Base-by-base conservation (phyloP, 2,797 vertebrate genomes). In the Gadopsis bispinosus region DNA sequence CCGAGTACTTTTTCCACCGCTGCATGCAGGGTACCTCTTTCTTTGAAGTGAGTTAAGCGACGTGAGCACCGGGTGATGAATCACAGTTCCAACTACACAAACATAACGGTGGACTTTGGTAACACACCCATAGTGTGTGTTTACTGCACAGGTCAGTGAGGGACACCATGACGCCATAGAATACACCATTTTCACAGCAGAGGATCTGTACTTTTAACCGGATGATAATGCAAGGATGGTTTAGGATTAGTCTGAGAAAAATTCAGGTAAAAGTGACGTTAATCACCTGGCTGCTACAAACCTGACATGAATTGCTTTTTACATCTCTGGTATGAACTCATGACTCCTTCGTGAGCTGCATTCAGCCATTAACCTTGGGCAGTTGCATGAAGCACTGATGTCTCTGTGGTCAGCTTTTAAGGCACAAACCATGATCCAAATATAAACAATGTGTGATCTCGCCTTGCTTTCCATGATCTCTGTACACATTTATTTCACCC, bases 201-300 rank as follows among this genome's bases (percentile, higher is more conserved):
- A 26, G 19, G n/a, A 19, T 60, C 5, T 0, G 33, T 14, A 22
- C 14, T 17, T 37, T 67, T 12, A 60, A 11, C 45, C 22, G 55
- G 22, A 3, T 14, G 33, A 31, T n/a, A 31, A 5, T 19, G 31
- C 37, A 37, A 29, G 26, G 22, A 50, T 19, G 19, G n/a, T 19
- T 56, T 22, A 14, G 16, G n/a, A 51, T 47, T 26, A 35, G 43
- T 50, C n/a, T 22, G 16, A 43, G 12, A 69, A 53, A 59, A 29
- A 54, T 58, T 58, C 19, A 51, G 35, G 16, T 58, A 7, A 37
- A 59, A 33, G 20, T 16, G 51, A 62, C 7, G 10, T 61, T 19
- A 33, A 26, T 76, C 26, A 47, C 61, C 45, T 53, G n/a, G 11
- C 54, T 65, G 65, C 45, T 54, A 37, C 26, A 67, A 64, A 66